These are phyloP conservation scores for Temnothorax rugatulus DNA, from an alignment of 2,888 invertebrate genomes.

Conservation along the genomic window DNA sequence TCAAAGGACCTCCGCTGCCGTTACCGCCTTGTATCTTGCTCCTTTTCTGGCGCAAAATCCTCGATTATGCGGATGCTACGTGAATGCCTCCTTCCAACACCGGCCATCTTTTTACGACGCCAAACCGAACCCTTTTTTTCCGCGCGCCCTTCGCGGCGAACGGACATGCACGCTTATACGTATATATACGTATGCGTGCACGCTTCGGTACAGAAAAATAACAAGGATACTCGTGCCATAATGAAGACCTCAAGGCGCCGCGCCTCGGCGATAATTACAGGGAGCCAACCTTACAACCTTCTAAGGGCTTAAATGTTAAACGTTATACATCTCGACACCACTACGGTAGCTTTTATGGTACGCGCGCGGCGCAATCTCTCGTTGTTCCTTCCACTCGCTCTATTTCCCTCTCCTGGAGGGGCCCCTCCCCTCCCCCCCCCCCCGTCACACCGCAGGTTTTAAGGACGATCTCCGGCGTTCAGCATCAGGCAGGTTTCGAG, in stretches of 20 bases:
- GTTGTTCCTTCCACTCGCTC: conserved; percentile 26
- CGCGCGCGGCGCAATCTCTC: conserved; percentile 55
- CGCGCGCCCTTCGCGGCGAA: conserved; percentile 34
- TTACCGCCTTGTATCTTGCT: neutral
- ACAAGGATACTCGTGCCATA: conserved; percentile 85
- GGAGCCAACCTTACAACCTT: conserved; percentile 86
- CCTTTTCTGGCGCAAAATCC: conserved; percentile 40
- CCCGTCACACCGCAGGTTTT: neutral
- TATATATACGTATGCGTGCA: conserved; percentile 44
- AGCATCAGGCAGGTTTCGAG: neutral
- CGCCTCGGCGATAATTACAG: conserved; percentile 86
- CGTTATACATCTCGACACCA: conserved; percentile 83
- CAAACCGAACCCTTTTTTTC: conserved; percentile 68
- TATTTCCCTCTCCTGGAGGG: neutral
- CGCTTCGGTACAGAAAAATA: conserved; percentile 82
- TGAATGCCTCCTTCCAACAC: conserved; percentile 39
- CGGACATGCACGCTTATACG: conserved; percentile 37
- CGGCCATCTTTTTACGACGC: conserved; percentile 77
- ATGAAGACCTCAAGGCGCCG: conserved; percentile 87
- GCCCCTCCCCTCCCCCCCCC: neutral
- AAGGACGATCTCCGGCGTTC: conserved; percentile 17
- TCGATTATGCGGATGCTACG: conserved; percentile 48
- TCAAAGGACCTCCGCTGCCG: neutral
- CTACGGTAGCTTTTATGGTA: conserved; percentile 84
- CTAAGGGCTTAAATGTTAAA: conserved; percentile 86